Evolutionary conservation across 2,888 invertebrate species (phyloP), one percentile per base, ranked within the genome.

Genomic region (Nycteola revayana): DNA sequence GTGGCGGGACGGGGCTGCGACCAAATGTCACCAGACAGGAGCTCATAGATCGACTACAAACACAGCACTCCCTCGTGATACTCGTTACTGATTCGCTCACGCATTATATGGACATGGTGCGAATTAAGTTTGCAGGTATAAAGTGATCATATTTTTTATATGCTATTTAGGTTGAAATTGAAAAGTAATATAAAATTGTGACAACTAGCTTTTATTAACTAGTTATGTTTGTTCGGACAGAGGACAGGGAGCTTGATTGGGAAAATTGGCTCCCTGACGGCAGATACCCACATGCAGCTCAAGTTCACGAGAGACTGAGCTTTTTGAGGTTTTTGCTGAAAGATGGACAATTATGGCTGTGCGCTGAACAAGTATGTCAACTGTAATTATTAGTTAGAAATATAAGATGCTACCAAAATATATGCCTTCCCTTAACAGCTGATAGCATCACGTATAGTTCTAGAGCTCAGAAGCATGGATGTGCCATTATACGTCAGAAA

Each of bases 341-440:
- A 91, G 98, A 98, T 84, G 98, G 98, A 10, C 98, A 98, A 78
- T 82, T 98, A 38, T 98, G 98, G 97, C 91, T 98, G 49, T 98
- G 98, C 77, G 96, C 97, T 25, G 97, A 97, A 75, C 98, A 98
- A 77, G 89, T 89, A 66, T 58, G 60, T 40, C 32, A 28, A 31
- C 2, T 14, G 3, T 14, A 14, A 14, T n/a, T n/a, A n/a, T n/a
- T n/a, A n/a, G n/a, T n/a, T n/a, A n/a, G n/a, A n/a, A n/a, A n/a
- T n/a, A n/a, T n/a, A n/a, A n/a, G n/a, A n/a, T n/a, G n/a, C n/a
- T n/a, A n/a, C n/a, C n/a, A n/a, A n/a, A n/a, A n/a, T n/a, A n/a
- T n/a, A n/a, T n/a, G n/a, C n/a, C n/a, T n/a, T n/a, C n/a, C n/a
- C n/a, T n/a, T n/a, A n/a, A n/a, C n/a, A n/a, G n/a, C n/a, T n/a